Conservation (phyloP, 2,113 vertebrate genomes). For the Ginglymostoma cirratum region DNA sequence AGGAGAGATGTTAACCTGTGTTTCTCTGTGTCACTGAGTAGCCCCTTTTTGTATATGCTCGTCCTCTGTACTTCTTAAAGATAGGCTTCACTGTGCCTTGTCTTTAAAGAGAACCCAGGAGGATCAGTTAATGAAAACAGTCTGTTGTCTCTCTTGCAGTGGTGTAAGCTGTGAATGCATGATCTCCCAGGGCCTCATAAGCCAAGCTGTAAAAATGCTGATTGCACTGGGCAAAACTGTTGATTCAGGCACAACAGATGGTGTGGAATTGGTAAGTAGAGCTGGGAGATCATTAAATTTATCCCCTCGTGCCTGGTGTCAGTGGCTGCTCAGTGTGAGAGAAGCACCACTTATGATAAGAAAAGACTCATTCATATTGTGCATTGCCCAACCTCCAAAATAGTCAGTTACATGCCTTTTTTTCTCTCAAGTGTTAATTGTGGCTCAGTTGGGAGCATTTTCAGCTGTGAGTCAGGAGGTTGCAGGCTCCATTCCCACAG, state of each 20-base stretch:
- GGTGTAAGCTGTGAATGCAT: slow-evolving; percentile 52
- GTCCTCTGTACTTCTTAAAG: background rate
- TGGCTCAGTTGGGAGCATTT: background rate
- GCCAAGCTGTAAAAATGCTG: slow-evolving; percentile 62
- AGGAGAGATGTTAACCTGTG: background rate
- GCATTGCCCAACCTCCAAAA: background rate
- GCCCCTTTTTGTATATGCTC: background rate
- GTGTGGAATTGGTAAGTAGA: slow-evolving; percentile 74
- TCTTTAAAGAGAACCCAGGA: background rate
- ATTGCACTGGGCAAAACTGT: slow-evolving; percentile 64
- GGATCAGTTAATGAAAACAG: background rate
- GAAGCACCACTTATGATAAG: background rate
- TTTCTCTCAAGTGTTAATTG: background rate
- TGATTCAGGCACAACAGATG: slow-evolving; percentile 52
- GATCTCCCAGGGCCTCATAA: slow-evolving; percentile 58
- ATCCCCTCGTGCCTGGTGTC: background rate
- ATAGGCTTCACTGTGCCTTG: background rate
- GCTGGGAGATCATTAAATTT: slow-evolving; percentile 14
- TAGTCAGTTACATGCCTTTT: background rate
- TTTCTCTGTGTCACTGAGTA: background rate
- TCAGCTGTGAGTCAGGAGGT: background rate
- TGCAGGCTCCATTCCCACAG: background rate
- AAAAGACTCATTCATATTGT: background rate
- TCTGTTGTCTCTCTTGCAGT: slow-evolving; percentile 49
- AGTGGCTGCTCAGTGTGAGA: background rate